These are phyloP conservation scores for Numenius arquata DNA, from an alignment of 2,113 vertebrate genomes.

Conservation along the genomic window DNA sequence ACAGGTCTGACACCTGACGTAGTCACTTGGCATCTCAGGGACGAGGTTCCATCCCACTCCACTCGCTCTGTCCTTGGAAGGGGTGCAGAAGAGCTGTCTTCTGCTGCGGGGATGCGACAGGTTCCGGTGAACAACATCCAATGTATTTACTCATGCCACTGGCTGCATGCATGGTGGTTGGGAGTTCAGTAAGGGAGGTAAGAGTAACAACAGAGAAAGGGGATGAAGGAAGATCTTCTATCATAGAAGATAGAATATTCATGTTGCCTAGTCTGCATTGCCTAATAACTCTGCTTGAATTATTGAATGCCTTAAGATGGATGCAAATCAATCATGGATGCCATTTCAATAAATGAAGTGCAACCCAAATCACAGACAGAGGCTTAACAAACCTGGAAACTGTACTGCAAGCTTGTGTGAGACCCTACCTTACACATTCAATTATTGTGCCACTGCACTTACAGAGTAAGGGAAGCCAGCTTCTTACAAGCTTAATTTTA, in stretches of 20 bases:
- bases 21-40: not conserved
- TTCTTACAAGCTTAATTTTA: not conserved
- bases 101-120: rapidly evolving
- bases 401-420: not conserved
- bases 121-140: not conserved
- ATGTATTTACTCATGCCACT: not conserved
- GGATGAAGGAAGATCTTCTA: not conserved
- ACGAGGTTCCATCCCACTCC: not conserved
- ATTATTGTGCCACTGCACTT: not conserved
- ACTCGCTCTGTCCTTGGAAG: not conserved
- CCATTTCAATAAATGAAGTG: not conserved
- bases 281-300: not conserved
- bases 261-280: not conserved
- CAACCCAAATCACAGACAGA: not conserved
- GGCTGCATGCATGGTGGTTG: not conserved
- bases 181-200: not conserved
- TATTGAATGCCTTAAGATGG: not conserved
- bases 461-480: not conserved
- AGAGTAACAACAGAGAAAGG: not conserved
- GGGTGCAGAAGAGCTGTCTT: not conserved
- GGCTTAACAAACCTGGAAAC: not conserved
- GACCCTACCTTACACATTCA: not conserved
- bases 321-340: not conserved
- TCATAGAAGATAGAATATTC: not conserved
- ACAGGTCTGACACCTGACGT: not conserved